A percentile compares a stretch with the other conserved stretches of the same genome.
Evolutionary conservation across 2,888 invertebrate genomes (phyloP).

Genomic region (Aradus depressus): DNA sequence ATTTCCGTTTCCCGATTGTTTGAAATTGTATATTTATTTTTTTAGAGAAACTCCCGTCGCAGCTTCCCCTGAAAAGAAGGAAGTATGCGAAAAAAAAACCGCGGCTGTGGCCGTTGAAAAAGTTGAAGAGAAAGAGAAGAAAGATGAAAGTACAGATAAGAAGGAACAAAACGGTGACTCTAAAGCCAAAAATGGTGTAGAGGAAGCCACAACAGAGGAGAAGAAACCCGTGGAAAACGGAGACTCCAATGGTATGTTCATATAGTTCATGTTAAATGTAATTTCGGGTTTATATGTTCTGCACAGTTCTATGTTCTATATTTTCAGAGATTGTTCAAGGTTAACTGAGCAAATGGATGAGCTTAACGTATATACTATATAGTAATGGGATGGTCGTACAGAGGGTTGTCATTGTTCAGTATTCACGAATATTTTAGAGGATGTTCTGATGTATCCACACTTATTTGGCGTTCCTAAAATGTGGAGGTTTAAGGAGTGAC

Average conservation of each 20-base stretch:
- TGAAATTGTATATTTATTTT: background rate
- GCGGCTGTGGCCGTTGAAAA: conserved; percentile 30
- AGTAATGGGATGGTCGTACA: no score
- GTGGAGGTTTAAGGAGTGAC: no score
- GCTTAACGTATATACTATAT: no score
- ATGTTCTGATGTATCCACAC: no score
- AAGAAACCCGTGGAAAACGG: conserved; percentile 39
- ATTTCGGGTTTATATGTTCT: no score
- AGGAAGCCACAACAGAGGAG: conserved; percentile 38
- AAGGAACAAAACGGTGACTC: conserved; percentile 34
- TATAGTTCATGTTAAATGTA: no score
- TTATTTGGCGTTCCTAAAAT: no score
- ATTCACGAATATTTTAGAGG: no score
- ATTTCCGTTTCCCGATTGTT: background rate
- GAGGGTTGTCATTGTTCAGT: no score
- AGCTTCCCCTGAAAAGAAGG: conserved; percentile 41
- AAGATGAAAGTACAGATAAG: conserved; percentile 38
- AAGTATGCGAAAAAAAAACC: conserved; percentile 36
- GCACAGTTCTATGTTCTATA: no score
- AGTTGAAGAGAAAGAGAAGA: conserved; percentile 40
- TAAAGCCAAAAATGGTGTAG: conserved; percentile 36
- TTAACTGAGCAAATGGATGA: no score
- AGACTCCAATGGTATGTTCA: conserved; percentile 35
- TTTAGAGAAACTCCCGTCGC: conserved; percentile 34
- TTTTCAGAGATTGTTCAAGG: no score